phyloP scores from a whole-genome alignment of 2,888 invertebrate genomes.

The Calameuta idolon region DNA sequence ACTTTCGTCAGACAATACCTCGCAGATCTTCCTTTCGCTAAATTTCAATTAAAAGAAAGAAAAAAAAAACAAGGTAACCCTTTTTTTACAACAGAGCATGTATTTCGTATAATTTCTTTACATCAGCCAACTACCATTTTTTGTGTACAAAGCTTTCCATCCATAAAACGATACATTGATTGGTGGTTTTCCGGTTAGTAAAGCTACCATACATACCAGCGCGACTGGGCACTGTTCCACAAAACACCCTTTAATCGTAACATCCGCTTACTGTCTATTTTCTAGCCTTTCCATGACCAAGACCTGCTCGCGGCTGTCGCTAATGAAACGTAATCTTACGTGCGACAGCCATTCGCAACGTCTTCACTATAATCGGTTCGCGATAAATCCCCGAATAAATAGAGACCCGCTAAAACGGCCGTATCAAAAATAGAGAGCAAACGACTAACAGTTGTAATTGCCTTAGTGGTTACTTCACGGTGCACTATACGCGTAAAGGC shows the following conservation, averaged over 20 bases:
- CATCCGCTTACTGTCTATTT: constrained; percentile 55
- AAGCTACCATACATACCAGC: constrained; percentile 49
- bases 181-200: constrained; percentile 48
- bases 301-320: neutral
- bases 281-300: constrained; percentile 40
- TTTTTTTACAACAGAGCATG: constrained; percentile 45
- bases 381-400: neutral
- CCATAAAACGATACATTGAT: constrained; percentile 47
- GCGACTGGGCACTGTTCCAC: constrained; percentile 20
- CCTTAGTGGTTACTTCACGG: constrained; percentile 19
- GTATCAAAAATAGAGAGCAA: constrained; percentile 60
- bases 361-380: neutral
- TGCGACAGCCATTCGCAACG: neutral
- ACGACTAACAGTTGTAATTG: constrained; percentile 29
- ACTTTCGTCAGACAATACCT: neutral
- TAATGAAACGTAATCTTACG: neutral
- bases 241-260: constrained; percentile 30
- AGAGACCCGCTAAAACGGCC: constrained; percentile 40
- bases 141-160: constrained; percentile 45
- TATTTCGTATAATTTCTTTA: constrained; percentile 50
- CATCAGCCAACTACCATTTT: constrained; percentile 47
- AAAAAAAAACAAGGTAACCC: neutral
- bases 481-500: constrained; percentile 46
- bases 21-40: neutral
- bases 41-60: neutral